Evolutionary conservation across 2,797 vertebrate genomes (phyloP), one percentile per base, ranked within the genome.

Genomic region (Heterohyrax brucei): DNA sequence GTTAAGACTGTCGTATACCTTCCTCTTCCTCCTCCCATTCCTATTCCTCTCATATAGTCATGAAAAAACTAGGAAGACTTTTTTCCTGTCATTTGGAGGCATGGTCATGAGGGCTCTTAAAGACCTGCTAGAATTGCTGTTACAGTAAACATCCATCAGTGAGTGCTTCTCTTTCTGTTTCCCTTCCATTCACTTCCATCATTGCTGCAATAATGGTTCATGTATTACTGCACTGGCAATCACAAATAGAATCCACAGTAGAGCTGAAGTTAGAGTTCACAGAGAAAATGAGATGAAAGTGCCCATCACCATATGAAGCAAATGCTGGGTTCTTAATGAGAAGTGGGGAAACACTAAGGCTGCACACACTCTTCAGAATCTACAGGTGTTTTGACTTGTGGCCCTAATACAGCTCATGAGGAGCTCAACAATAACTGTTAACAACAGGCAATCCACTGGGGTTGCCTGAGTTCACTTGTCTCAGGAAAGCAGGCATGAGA

Each of bases 261-360:
- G 7, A 88, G 9, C 19, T 7, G 8, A 72, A 83, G 10, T 82
- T 28, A 84, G n/a, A 70, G 33, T 73, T 89, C 59, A 75, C 10
- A 79, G 90, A 66, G 10, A 80, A 94, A 87, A 75, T n/a, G n/a
- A 68, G 68, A 70, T 79, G 39, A 90, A 72, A 79, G 70, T 53
- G 59, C 24, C 10, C 0, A 0, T 28, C 61, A 10, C 21, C 86
- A 24, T 89, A n/a, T 5, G 77, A 92, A 93, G n/a, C 12, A 46
- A 62, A 70, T 72, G 87, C 89, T 59, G 53, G 22, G 14, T 81
- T 46, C 61, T 86, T 83, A 86, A 70, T 44, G 68, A 87, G 59
- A 72, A 82, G 6, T 46, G 19, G 46, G 18, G 21, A 91, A 39
- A 73, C 30, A 66, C 18, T 0, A 80, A 66, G 3, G 5, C 18